These are phyloP conservation scores for Anarrhichthys ocellatus DNA, from an alignment of 2,113 vertebrate species.

Conservation along the genomic window DNA sequence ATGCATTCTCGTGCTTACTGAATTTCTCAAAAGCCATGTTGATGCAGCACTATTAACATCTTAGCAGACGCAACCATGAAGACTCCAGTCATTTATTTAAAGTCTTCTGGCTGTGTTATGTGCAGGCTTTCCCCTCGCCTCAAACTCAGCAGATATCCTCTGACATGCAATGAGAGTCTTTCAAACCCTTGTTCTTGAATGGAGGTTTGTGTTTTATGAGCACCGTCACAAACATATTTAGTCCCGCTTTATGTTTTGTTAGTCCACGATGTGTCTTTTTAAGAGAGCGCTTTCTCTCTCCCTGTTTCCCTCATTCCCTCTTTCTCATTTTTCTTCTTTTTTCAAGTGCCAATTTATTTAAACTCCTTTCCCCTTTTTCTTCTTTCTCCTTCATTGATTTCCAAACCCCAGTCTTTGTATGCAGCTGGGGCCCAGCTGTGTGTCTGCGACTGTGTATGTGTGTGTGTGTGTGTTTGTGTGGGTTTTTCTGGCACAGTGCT, in stretches of 20 bases:
- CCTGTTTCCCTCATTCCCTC: conserved; percentile 67
- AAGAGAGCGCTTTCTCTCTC: conserved; percentile 55
- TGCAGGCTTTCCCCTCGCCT: conserved; percentile 22
- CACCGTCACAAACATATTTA: conserved; percentile 54
- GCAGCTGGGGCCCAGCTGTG: conserved; percentile 89
- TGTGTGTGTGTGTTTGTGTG: conserved; percentile 76
- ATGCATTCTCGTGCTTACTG: background rate
- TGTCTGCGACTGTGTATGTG: conserved; percentile 73
- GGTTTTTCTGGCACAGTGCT: conserved; percentile 82
- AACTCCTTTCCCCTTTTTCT: conserved; percentile 85
- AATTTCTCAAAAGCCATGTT: background rate
- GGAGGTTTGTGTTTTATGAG: conserved; percentile 22
- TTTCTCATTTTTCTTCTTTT: conserved; percentile 81
- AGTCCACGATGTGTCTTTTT: conserved; percentile 68
- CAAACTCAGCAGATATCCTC: conserved; percentile 26
- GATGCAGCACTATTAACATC: background rate
- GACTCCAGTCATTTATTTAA: conserved; percentile 32
- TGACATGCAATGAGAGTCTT: conserved; percentile 26
- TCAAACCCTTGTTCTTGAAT: conserved; percentile 23
- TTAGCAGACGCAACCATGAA: background rate
- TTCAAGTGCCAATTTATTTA: conserved; percentile 88
- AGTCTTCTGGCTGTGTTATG: conserved; percentile 19
- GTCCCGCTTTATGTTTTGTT: conserved; percentile 56
- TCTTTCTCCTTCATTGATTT: conserved; percentile 89
- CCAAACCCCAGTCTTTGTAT: conserved; percentile 87